Evolutionary conservation across 2,797 vertebrate species (phyloP).

Genomic region (Amazonetta brasiliensis): DNA sequence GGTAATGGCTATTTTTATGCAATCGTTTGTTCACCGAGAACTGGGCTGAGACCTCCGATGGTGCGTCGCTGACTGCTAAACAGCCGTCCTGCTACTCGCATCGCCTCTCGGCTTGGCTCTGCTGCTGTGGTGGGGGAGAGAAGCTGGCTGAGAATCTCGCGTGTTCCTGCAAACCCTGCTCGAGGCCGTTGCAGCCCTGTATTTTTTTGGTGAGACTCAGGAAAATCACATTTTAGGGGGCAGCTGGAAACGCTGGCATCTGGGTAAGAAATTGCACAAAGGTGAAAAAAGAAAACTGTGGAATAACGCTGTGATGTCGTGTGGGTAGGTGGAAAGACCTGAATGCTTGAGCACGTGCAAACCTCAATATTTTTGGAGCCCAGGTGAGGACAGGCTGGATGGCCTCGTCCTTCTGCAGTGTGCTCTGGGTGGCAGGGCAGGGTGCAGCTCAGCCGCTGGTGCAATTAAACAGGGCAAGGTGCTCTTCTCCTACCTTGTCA

Average conservation of each 20-base stretch:
- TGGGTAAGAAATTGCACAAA: background rate
- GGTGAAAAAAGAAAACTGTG: background rate
- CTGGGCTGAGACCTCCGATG: conserved; percentile 51
- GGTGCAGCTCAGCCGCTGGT: background rate
- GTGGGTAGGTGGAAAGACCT: background rate
- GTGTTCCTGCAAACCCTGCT: background rate
- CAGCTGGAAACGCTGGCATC: accelerated
- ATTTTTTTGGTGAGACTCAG: background rate
- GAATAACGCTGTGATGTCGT: background rate
- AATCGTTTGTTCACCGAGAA: conserved; percentile 41
- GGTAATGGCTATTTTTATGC: conserved; percentile 66
- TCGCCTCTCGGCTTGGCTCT: background rate
- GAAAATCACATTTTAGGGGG: background rate
- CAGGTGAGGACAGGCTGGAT: background rate
- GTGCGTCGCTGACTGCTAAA: conserved; percentile 11
- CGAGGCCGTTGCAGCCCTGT: background rate
- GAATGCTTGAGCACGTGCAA: background rate
- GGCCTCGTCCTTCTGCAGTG: background rate
- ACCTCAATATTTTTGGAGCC: background rate
- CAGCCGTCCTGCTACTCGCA: background rate
- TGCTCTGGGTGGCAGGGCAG: background rate
- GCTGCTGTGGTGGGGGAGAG: background rate
- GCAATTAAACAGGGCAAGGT: accelerated
- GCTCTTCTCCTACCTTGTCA: background rate
- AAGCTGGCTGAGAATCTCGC: background rate